A percentile compares a stretch with the other conserved stretches of the same genome.
Conservation (phyloP, 2,888 invertebrate genomes). For the Rugalucina vietnamica region DNA sequence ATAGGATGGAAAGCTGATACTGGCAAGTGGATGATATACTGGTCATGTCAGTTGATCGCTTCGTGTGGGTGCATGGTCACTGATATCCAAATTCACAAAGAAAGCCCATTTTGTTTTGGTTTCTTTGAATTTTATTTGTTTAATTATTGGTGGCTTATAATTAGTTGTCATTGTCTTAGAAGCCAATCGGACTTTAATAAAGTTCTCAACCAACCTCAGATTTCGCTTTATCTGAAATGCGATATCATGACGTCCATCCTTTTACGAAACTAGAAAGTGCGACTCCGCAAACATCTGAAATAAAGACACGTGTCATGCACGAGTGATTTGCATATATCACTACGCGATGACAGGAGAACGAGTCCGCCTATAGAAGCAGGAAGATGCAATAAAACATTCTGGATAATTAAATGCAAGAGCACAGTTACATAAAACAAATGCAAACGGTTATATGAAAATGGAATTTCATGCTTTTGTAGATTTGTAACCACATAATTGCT, state of each 20-base stretch:
- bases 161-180: constrained; percentile 1
- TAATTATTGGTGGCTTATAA: neutral
- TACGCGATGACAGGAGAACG: constrained; percentile 1
- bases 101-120: constrained; percentile 4
- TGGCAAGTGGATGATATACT: neutral
- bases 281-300: constrained; percentile 4
- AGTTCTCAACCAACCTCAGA: neutral
- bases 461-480: neutral
- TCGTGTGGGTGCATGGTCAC: neutral
- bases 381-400: constrained; percentile 34
- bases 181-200: neutral
- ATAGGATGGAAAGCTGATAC: neutral
- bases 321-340: constrained; percentile 42
- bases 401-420: constrained; percentile 33
- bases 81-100: neutral
- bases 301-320: constrained; percentile 49
- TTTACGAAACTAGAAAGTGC: constrained; percentile 9
- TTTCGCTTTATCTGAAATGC: neutral
- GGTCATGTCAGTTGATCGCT: neutral
- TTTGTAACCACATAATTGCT: neutral
- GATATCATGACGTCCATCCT: neutral
- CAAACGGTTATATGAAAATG: neutral
- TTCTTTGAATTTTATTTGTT: constrained; percentile 6
- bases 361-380: neutral
- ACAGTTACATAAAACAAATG: constrained; percentile 52